Evolutionary conservation across 2,888 invertebrate genomes (phyloP), one percentile per base, ranked within the genome.

Genomic region (Lobophora halterata): DNA sequence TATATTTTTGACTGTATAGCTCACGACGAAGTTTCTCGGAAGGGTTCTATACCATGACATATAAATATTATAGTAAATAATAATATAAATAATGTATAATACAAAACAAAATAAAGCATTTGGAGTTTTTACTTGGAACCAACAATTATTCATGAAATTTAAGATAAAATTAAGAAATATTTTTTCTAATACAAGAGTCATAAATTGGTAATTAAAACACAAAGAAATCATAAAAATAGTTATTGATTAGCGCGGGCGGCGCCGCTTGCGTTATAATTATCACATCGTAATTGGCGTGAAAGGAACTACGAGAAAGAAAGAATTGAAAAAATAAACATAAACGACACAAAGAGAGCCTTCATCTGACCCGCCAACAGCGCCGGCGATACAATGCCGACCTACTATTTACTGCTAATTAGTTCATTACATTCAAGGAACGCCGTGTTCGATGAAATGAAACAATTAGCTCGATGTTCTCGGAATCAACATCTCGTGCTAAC

Each of bases 351-450:
- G 85, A 71, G 62, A 58, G 67, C 71, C 69, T 82, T 83, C 72
- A 79, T 77, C 65, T 65, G 71, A 77, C 67, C 72, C 58, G 65
- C 30, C 24, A 10, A 27, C 57, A n/a, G n/a, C 65, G 28, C 12
- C 23, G 25, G 55, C 62, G 50, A 71, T 61, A 79, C 77, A 81
- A 80, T 73, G 61, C 70, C 73, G 73, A 65, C 71, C 71, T 65
- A 78, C 74, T 76, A 76, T 79, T 72, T 61, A 62, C 67, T 55
- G 74, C 70, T 83, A 81, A 83, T 85, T 85, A 73, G 66, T 55
- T 68, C 61, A 58, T 67, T 75, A 59, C 65, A 67, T 74, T 73
- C 71, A 79, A 70, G 72, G 72, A 76, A 74, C 56, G 48, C 62
- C 46, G 58, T 69, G 61, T 74, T 74, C 68, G 51, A 64, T 67